Conservation (phyloP, 1,140 invertebrate genomes). For the Tyrophagus putrescentiae region DNA sequence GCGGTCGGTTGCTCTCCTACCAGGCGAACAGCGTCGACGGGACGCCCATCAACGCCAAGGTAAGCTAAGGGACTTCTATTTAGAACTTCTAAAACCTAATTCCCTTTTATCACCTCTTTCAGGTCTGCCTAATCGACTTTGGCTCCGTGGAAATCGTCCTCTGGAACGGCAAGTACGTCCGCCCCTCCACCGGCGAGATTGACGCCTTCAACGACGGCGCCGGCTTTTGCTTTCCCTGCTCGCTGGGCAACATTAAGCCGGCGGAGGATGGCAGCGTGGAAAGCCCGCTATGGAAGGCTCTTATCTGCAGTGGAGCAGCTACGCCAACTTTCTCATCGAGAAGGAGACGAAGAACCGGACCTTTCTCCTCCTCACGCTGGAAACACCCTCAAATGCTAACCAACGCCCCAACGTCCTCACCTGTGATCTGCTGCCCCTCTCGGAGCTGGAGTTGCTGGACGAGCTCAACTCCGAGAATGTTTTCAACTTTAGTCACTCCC, state of each 20-base stretch:
- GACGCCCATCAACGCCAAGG: constrained; percentile 1
- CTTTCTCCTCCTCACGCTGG: constrained; percentile 1
- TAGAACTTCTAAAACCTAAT: not conserved
- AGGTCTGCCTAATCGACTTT: constrained; percentile 8
- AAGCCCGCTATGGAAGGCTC: constrained; percentile 3
- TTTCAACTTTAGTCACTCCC: too few relatives aligned
- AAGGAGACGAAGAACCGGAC: not conserved
- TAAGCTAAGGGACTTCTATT: not conserved
- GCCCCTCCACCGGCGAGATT: not conserved
- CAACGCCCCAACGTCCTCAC: not conserved
- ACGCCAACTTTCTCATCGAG: constrained; percentile 10
- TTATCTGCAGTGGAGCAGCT: constrained; percentile 3
- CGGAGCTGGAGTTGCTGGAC: not conserved
- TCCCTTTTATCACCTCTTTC: not conserved
- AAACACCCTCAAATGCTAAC: too few relatives aligned
- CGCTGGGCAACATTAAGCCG: constrained; percentile 12
- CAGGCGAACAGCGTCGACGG: not conserved
- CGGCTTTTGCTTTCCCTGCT: constrained; percentile 12
- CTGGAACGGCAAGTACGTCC: not conserved
- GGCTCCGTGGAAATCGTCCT: constrained; percentile 1
- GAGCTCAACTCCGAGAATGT: not conserved
- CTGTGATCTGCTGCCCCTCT: constrained; percentile 1
- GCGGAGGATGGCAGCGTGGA: not conserved
- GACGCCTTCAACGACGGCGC: not conserved
- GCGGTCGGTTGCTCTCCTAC: not conserved